Evolutionary conservation across 2,888 invertebrate genomes (phyloP), one percentile per base, ranked within the genome.

Genomic region (Drosophila stalkeri): DNA sequence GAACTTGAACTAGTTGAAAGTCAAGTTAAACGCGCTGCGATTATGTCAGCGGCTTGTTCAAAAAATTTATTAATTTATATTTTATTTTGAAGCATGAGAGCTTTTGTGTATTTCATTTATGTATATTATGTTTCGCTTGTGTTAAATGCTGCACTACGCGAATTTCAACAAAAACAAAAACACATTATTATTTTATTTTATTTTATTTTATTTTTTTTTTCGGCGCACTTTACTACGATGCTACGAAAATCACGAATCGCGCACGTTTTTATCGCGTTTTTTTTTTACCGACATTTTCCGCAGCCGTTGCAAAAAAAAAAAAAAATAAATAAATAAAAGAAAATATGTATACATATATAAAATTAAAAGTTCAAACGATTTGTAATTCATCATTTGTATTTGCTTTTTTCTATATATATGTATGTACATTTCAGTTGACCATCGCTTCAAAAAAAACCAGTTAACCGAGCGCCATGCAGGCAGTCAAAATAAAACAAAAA

Each of bases 261-360:
- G 65, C 75, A 83, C 89, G 89, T 80, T 88, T 88, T 82, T 56
- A 76, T 75, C 83, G 72, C 89, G 75, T 80, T 82, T 71, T 62
- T n/a, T 47, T 47, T 49, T 27, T 27, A 33, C 51, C 46, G 60
- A 69, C 57, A 61, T 68, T 66, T 76, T 70, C 57, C 66, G 76
- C 72, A 64, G 18, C 63, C 67, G 72, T 72, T 44, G 57, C 62
- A 46, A 65, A 68, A 55, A 23, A 8, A 46, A 33, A 12, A 3
- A 31, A 9, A n/a, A n/a, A n/a, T n/a, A 68, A 55, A 23, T 3
- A 46, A 33, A 12, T 1, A 31, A 9, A n/a, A 4, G 3, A 18
- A 3, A 7, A 2, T 37, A 33, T n/a, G 37, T 20, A 12, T 33
- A 3, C 33, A 6, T 39, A n/a, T 39, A n/a, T 20, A 14, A 35